Base-by-base conservation (phyloP, 2,888 invertebrate genomes). In the Ypsolopha scabrella region DNA sequence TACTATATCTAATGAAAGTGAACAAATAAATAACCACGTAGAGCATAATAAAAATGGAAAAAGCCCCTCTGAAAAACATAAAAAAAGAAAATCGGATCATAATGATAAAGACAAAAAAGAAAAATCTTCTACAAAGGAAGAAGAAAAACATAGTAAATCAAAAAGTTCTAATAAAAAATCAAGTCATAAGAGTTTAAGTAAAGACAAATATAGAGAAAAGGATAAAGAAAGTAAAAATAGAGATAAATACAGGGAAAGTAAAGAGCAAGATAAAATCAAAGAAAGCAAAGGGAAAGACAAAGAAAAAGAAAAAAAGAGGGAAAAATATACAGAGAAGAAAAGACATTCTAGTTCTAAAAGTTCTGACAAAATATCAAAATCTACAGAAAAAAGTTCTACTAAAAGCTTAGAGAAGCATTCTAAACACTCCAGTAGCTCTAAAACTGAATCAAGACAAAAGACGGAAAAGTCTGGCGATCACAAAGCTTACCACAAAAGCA, bases 141-240 rank as follows among this genome's bases (percentile, higher is more conserved):
- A 56, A 24, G 63, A 64, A 50, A 70, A 68, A 61, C 58, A 61
- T 53, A 62, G 58, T 43, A 59, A 67, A 60, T 61, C 58, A 50
- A 69, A 60, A 55, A 64, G 61, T 58, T 67, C 72, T 54, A 63
- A 72, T 52, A 69, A 64, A 41, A 78, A 72, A 58, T 65, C 72
- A 39, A 41, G 41, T 9, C 72, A 73, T 55, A 78, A 78, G 63
- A 78, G 81, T 60, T 72, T 72, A 41, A 72, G 70, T 54, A 72
- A 57, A 57, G 73, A 75, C 50, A 75, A 65, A 60, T 65, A 66
- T n/a, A 73, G 59, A 54, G 62, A 65, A 55, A 71, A 68, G 59
- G 69, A 64, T 57, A 73, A 69, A 65, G 24, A 24, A 24, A 24
- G 24, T 24, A 24, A 24, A 24, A 24, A 24, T 24, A 24, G 24